Percentiles rank a stretch among this genome's conserved stretches.
Evolutionary conservation across 2,113 vertebrate species (phyloP).

Genomic region (Phrynocephalus versicolor): DNA sequence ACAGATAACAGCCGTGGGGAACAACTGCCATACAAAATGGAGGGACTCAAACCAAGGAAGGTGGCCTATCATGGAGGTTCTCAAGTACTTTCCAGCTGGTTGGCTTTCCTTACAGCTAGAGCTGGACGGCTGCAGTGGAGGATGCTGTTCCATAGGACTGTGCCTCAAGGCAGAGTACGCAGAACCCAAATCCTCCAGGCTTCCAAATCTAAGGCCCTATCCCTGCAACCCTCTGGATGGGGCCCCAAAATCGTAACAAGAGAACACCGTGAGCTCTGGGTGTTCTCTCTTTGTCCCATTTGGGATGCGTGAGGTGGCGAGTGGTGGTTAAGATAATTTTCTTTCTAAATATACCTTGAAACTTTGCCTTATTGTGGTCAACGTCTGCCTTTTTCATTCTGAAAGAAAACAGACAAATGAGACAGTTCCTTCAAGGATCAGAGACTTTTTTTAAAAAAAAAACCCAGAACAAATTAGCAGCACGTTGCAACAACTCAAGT

Average conservation of each 20-base stretch:
- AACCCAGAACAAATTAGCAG: not conserved
- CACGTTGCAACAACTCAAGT: not conserved
- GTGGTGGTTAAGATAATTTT: fast-evolving
- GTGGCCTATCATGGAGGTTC: too few species aligned
- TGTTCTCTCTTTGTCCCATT: fast-evolving
- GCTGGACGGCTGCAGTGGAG: too few species aligned
- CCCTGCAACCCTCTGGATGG: too few species aligned
- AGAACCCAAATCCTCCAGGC: too few species aligned
- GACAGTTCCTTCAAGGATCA: conserved; percentile 70
- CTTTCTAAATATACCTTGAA: conserved; percentile 84
- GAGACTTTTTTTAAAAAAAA: not conserved
- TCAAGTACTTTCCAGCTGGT: too few species aligned
- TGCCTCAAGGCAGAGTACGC: too few species aligned
- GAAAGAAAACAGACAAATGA: conserved; percentile 92
- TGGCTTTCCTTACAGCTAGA: too few species aligned
- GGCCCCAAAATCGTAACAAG: not conserved
- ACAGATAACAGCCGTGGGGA: too few species aligned
- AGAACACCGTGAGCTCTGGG: not conserved
- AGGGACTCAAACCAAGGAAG: too few species aligned
- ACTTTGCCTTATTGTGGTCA: conserved; percentile 88
- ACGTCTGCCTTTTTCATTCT: conserved; percentile 95
- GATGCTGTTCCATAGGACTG: too few species aligned
- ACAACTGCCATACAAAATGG: too few species aligned
- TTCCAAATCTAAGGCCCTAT: not conserved
- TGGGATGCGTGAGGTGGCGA: not conserved